These are phyloP conservation scores for Myathropa florea DNA, from an alignment of 2,888 invertebrate genomes.

Conservation along the genomic window DNA sequence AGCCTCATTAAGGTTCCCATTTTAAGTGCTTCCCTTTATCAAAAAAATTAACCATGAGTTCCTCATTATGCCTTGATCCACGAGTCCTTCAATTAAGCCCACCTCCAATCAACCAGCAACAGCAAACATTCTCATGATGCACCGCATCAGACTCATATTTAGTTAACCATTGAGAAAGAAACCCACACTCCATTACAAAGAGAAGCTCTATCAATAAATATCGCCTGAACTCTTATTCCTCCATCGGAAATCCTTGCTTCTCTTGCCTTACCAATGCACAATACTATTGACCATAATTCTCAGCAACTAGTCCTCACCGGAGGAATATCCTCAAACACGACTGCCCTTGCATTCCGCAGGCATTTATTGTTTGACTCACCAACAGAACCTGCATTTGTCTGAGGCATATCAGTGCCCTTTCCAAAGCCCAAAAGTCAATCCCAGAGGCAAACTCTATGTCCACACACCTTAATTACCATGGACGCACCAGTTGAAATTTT, in stretches of 20 bases:
- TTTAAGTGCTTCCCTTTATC: too few species aligned
- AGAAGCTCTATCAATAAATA: neutral
- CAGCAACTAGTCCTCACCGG: neutral
- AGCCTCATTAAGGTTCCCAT: too few species aligned
- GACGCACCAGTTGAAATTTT: constrained; percentile 15
- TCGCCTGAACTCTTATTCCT: neutral
- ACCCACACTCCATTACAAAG: neutral
- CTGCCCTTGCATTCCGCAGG: neutral
- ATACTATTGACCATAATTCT: neutral
- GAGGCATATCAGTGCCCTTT: constrained; percentile 37
- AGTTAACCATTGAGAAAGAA: neutral
- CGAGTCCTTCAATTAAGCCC: too few species aligned
- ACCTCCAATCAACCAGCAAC: neutral
- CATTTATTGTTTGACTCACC: constrained; percentile 7
- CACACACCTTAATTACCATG: neutral
- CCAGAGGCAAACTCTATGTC: constrained; percentile 12
- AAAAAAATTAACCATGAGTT: too few species aligned
- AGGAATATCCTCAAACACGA: neutral
- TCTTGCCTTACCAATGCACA: neutral
- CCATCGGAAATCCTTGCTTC: neutral
- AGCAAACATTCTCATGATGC: neutral
- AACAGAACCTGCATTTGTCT: constrained; percentile 33
- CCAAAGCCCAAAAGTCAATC: constrained; percentile 51
- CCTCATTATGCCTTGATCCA: too few species aligned
- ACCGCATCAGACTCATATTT: neutral